A percentile compares a stretch with the other conserved stretches of the same genome.
These are phyloP conservation scores for Notarius lentiginosus DNA, from an alignment of 2,113 vertebrate species.

Conservation along the genomic window DNA sequence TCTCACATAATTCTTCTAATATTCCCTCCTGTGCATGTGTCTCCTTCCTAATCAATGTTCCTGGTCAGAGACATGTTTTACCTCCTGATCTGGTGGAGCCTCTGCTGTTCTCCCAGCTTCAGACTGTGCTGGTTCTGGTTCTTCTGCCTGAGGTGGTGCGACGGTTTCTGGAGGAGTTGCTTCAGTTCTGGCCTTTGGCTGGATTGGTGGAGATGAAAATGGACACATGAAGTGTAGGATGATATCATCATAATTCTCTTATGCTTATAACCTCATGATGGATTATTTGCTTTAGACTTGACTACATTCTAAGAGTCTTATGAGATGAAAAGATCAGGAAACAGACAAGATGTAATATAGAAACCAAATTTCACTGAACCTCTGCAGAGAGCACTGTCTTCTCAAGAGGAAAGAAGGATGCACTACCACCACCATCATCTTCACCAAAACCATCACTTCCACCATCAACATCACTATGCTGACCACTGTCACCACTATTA, in stretches of 20 bases:
- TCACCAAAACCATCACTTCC: not conserved
- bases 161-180: not conserved
- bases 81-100: slow-evolving; percentile 1
- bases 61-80: not conserved
- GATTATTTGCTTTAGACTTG: not conserved
- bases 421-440: not conserved
- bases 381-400: not conserved
- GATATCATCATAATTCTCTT: not conserved
- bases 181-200: not conserved
- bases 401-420: not conserved
- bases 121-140: not conserved
- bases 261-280: not conserved
- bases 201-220: not conserved
- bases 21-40: not conserved
- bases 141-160: not conserved
- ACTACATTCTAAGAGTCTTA: not conserved
- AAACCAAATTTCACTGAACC: not conserved
- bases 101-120: not conserved
- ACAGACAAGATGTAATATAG: not conserved
- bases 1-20: not conserved
- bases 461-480: not conserved
- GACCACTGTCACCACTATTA: no score
- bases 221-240: not conserved
- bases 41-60: not conserved
- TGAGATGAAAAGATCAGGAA: not conserved